Base-by-base conservation (phyloP, 2,888 invertebrate genomes). In the Cactoblastis cactorum region DNA sequence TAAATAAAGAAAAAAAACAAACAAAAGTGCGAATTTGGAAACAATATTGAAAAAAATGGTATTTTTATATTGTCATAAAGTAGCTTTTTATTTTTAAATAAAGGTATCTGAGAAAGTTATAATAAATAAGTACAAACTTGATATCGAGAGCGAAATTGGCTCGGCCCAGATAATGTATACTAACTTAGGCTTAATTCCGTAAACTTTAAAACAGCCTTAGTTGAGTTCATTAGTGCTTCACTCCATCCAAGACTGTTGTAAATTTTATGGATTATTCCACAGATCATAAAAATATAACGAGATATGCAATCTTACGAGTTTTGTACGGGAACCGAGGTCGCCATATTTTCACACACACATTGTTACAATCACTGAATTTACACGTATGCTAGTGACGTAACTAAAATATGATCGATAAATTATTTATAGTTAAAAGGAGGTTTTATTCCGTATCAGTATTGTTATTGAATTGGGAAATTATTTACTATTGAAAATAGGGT, bases 1-100 rank as follows among this genome's bases (percentile, higher is more conserved):
- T 54, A 52, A 62, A 62, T 63, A 56, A 43, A 54, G 62, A 62
- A 63, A 56, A 43, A 54, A 62, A 58, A 61, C 60, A 65, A 67
- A 73, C 69, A 73, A 78, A 80, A 78, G 73, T 73, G 72, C 73
- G 78, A 80, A 80, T 80, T 83, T 79, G 76, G 68, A 69, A 77
- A 74, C 71, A 76, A 79, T 79, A 78, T 81, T 80, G 68, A 65
- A 69, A 65, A 75, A 28, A 67, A 69, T 77, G 70, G 84, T 88
- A 88, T 88, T 88, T 88, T 88, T 88, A 75, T 88, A 88, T 75
- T 72, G 76, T 74, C 71, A 68, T 73, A 71, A 71, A 70, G 62
- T 68, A 69, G 69, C 69, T 69, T 71, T 80, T 74, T 72, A 78
- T 80, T 69, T 63, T 74, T 68, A 61, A 63, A 69, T 66, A 59